These are phyloP conservation scores for Lithophane socia DNA, from an alignment of 2,888 invertebrate species.

Conservation along the genomic window DNA sequence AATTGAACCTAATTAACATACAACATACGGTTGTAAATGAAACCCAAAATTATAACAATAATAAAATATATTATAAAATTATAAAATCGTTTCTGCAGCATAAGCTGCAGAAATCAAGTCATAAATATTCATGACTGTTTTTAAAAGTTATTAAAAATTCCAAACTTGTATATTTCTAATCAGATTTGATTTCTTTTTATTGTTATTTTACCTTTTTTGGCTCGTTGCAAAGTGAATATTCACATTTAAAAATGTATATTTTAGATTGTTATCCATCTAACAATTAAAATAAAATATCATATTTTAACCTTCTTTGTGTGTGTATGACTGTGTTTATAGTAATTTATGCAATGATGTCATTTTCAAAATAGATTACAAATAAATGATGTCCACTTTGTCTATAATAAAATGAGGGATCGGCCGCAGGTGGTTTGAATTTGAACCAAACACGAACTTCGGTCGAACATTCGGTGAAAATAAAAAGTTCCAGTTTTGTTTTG, in stretches of 20 bases:
- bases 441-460: too few species aligned
- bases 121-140: conserved; percentile 64
- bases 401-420: neutral
- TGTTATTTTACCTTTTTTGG: conserved; percentile 32
- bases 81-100: conserved; percentile 41
- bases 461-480: too few species aligned
- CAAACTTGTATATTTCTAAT: conserved; percentile 45
- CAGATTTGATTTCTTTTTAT: conserved; percentile 43
- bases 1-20: neutral
- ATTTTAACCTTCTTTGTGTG: neutral
- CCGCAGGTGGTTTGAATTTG: too few species aligned
- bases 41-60: conserved; percentile 41
- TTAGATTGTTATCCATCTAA: neutral
- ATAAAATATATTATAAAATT: conserved; percentile 38
- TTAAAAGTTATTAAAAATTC: conserved; percentile 55
- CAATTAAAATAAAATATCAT: conserved; percentile 2
- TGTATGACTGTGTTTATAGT: neutral
- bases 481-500: too few species aligned
- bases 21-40: neutral
- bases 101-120: neutral
- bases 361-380: conserved; percentile 36
- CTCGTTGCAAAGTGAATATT: neutral
- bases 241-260: conserved; percentile 8
- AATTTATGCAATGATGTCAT: conserved; percentile 28
- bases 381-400: conserved; percentile 11